A percentile compares a stretch with the other conserved stretches of the same genome.
phyloP scores from a whole-genome alignment of 2,113 vertebrate species.

The Tiliqua scincoides region DNA sequence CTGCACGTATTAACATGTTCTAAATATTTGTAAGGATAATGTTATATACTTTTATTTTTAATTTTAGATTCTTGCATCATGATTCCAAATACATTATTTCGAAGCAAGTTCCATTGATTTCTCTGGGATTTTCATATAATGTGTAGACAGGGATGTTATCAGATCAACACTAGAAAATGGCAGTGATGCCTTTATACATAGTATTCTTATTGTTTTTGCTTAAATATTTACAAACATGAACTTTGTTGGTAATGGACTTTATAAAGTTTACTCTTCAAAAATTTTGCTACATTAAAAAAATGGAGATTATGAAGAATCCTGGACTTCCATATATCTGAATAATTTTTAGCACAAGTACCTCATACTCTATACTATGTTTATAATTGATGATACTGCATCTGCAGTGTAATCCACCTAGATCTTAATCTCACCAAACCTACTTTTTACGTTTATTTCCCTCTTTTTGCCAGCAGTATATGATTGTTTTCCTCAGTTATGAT shows the following conservation, averaged over 20 bases:
- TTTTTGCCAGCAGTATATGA: background rate
- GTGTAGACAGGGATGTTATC: background rate
- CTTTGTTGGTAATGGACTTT: fast-evolving
- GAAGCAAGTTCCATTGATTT: background rate
- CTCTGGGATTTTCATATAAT: background rate
- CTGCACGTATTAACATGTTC: slow-evolving; percentile 42
- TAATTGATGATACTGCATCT: background rate
- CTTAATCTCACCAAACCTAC: background rate
- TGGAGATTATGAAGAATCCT: background rate
- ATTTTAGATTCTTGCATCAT: background rate
- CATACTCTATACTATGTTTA: background rate
- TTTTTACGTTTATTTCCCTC: background rate
- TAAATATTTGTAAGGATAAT: background rate
- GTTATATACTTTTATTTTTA: background rate
- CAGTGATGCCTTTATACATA: background rate
- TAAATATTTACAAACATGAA: background rate
- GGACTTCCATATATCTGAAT: slow-evolving; percentile 17
- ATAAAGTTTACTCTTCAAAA: background rate
- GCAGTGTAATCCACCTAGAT: background rate
- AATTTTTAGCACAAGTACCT: background rate
- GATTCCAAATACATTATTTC: background rate
- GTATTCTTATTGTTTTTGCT: background rate
- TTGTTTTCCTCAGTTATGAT: background rate
- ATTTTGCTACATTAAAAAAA: background rate
- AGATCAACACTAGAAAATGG: background rate